Base-by-base conservation (phyloP, 1,140 invertebrate species). In the Trichonephila clavipes region DNA sequence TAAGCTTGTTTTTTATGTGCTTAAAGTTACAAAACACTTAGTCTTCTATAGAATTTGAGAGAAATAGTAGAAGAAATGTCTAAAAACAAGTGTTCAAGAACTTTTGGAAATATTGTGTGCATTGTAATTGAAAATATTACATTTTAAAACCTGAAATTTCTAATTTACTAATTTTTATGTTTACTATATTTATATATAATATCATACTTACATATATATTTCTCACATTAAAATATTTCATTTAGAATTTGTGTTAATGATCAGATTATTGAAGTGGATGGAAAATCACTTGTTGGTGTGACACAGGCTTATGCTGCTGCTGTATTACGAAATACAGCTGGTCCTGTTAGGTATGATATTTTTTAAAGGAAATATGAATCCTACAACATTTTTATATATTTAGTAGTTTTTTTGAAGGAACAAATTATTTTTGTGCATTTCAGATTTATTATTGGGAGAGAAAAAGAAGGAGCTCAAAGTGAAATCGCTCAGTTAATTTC, bases 251-350 rank as follows among this genome's bases (percentile, higher is more conserved):
- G 96, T 94, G 98, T 99, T 24, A 99, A 99, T 96, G 99, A 99
- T 96, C 99, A 99, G 96, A 99, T 99, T 94, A 99, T 99, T 94
- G 99, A 99, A 96, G 99, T 99, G 10, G 99, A 99, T 96, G 98
- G 99, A n/a, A 99, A 99, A 96, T 99, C 98, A 95, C 96, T 99
- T 94, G 99, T 98, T 14, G 99, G 99, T 40, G 99, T 99, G 0
- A 99, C 99, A 1, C 99, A 99, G 96, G 98, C 99, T 3, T 99
- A 99, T 96, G 99, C 99, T 19, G 99, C 99, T 0, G 98, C 98
- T 58, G 99, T 99, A 28, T 96, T 99, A 19, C 97, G 99, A 69
- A 99, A 99, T 95, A 99, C 99, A 28, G 98, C 97, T 28, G 99
- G 99, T 72, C 96, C 97, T 85, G 99, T 99, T 61, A 97, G 95